phyloP scores from a whole-genome alignment of 1,140 invertebrate species.

The Amyelois transitella region DNA sequence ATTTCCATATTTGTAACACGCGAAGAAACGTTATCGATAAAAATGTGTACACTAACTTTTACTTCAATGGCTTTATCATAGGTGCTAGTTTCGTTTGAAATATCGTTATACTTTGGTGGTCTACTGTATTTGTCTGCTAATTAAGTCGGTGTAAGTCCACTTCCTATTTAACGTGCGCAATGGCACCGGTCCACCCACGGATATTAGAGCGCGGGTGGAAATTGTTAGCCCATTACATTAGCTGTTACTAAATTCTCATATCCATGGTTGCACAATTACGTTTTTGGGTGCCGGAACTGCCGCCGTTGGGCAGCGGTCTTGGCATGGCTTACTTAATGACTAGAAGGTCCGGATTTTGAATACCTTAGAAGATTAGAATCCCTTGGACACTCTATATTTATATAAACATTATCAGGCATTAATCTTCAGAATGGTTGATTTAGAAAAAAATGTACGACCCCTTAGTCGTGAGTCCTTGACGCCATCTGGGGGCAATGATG shows the following conservation, averaged over 20 bases:
- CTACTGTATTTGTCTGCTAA: conserved; percentile 7
- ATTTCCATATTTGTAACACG: not conserved
- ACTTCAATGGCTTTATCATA: not conserved
- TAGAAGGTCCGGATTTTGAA: no score
- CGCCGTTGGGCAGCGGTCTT: no score
- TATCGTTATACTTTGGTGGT: not conserved
- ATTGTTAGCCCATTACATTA: not conserved
- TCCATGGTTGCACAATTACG: not conserved
- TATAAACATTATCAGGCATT: no score
- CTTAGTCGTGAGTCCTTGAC: no score
- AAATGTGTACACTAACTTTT: not conserved
- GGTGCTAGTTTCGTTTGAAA: not conserved
- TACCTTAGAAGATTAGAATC: no score
- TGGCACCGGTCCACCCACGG: conserved; percentile 9
- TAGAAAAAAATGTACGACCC: no score
- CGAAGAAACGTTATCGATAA: not conserved
- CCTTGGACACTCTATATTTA: no score
- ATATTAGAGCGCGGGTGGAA: conserved; percentile 1
- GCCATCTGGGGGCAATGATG: no score
- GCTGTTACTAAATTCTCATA: not conserved
- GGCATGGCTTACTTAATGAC: no score
- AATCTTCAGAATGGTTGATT: no score
- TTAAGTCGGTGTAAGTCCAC: conserved; percentile 4
- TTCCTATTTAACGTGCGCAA: conserved; percentile 9
- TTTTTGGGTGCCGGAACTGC: not conserved